Conservation (phyloP, 1,140 invertebrate genomes). For the Drosophila truncata region DNA sequence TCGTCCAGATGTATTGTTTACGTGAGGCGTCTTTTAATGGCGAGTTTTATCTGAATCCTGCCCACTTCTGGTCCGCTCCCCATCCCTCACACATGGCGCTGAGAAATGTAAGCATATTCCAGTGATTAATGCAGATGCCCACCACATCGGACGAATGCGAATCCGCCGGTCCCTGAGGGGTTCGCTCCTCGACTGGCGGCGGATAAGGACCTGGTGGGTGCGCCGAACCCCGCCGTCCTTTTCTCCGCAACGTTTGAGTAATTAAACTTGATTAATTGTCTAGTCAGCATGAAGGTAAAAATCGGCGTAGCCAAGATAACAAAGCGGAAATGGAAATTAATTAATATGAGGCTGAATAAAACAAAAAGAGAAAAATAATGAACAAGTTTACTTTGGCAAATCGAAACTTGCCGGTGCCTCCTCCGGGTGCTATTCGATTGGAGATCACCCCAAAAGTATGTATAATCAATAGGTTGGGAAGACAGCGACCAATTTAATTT, state of each 20-base stretch:
- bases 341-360: slow-evolving; percentile 63
- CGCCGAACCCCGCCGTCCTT: slow-evolving; percentile 7
- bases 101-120: slow-evolving; percentile 79
- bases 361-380: slow-evolving; percentile 40
- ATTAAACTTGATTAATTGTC: slow-evolving; percentile 83
- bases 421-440: slow-evolving; percentile 3
- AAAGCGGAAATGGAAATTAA: slow-evolving; percentile 82
- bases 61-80: slow-evolving; percentile 2
- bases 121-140: slow-evolving; percentile 76
- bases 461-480: slow-evolving; percentile 2
- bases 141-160: slow-evolving; percentile 37
- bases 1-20: slow-evolving; percentile 67
- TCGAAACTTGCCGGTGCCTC: slow-evolving; percentile 12
- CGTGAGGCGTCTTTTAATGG: slow-evolving; percentile 63
- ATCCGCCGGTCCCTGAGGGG: slow-evolving; percentile 18
- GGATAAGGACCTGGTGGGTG: slow-evolving; percentile 32
- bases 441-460: slow-evolving; percentile 3
- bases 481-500: slow-evolving; percentile 37
- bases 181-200: slow-evolving; percentile 7
- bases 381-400: slow-evolving; percentile 31
- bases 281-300: slow-evolving; percentile 80
- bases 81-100: slow-evolving; percentile 47
- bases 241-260: slow-evolving; percentile 47
- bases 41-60: slow-evolving; percentile 48
- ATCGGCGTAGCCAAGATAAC: slow-evolving; percentile 76